These are phyloP conservation scores for Pristiophorus japonicus DNA, from an alignment of 2,113 vertebrate genomes.

Conservation along the genomic window DNA sequence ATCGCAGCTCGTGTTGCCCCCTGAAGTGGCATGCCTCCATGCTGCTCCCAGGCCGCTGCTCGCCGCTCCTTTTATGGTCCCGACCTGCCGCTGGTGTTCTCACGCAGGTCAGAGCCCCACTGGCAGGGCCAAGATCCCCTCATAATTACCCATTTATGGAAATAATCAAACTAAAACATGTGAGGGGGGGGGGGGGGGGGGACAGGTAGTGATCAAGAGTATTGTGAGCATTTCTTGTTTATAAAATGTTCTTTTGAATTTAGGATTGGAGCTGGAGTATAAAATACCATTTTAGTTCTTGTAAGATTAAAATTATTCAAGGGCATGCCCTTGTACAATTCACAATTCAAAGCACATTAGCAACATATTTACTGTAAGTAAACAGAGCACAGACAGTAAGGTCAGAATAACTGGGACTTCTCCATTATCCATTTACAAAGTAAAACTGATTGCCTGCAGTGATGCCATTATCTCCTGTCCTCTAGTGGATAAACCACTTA, in stretches of 20 bases:
- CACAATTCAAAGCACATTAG: background rate
- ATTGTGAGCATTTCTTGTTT: background rate
- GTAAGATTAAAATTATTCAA: background rate
- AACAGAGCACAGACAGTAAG: background rate
- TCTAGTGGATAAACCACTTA: constrained; percentile 78
- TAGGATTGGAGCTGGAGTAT: background rate
- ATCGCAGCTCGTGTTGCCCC: no score
- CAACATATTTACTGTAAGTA: background rate
- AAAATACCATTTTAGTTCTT: background rate
- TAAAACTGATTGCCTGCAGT: constrained; percentile 81
- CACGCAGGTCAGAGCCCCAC: no score
- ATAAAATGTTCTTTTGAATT: background rate
- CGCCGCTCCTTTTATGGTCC: no score
- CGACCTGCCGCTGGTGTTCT: no score
- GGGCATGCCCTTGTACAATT: background rate
- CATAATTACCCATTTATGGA: background rate
- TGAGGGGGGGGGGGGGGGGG: no score
- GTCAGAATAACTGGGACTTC: constrained; percentile 65
- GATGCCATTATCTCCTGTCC: constrained; percentile 77
- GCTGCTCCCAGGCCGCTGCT: no score
- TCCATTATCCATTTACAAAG: constrained; percentile 81
- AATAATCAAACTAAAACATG: background rate
- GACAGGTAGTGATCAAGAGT: background rate
- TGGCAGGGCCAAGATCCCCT: no score
- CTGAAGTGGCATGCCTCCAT: no score